Conservation (phyloP, 2,797 vertebrate species). For the Adelosebastes latens region DNA sequence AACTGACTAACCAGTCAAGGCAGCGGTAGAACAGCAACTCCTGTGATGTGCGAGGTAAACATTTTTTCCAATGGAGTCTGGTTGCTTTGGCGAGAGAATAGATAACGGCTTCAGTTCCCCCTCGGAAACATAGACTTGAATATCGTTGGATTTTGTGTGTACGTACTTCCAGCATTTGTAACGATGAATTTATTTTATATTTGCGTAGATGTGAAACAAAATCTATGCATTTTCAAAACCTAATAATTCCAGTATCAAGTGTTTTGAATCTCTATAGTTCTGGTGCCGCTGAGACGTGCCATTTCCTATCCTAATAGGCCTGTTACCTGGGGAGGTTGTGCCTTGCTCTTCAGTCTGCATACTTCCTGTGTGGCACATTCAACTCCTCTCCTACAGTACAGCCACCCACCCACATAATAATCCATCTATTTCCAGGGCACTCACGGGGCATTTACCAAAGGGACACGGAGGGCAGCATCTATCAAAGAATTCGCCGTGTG, state of each 20-base stretch:
- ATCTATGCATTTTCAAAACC: slow-evolving; percentile 43
- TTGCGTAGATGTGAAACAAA: slow-evolving; percentile 22
- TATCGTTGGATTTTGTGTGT: neutral
- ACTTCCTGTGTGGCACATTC: slow-evolving; percentile 67
- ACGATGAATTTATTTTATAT: neutral
- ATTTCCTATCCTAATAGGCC: slow-evolving; percentile 47
- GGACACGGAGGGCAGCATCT: slow-evolving; percentile 77
- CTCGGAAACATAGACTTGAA: neutral
- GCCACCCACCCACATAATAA: slow-evolving; percentile 74
- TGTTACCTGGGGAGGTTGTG: slow-evolving; percentile 48
- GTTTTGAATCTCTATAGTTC: slow-evolving; percentile 14
- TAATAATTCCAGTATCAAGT: slow-evolving; percentile 7
- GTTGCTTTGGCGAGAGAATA: too few relatives aligned
- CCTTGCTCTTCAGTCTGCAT: slow-evolving; percentile 47
- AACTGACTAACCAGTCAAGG: too few relatives aligned
- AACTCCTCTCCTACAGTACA: slow-evolving; percentile 47
- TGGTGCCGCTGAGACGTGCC: slow-evolving; percentile 30
- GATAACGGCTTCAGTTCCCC: too few relatives aligned
- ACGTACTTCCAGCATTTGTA: neutral
- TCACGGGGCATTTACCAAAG: slow-evolving; percentile 74
- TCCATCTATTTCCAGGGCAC: slow-evolving; percentile 74
- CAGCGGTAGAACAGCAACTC: too few relatives aligned
- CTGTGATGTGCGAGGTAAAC: too few relatives aligned
- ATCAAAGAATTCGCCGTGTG: slow-evolving; percentile 78
- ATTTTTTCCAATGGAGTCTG: too few relatives aligned